These are phyloP conservation scores for Drosophila simulans DNA, from an alignment of 1,140 invertebrate genomes.

Conservation along the genomic window DNA sequence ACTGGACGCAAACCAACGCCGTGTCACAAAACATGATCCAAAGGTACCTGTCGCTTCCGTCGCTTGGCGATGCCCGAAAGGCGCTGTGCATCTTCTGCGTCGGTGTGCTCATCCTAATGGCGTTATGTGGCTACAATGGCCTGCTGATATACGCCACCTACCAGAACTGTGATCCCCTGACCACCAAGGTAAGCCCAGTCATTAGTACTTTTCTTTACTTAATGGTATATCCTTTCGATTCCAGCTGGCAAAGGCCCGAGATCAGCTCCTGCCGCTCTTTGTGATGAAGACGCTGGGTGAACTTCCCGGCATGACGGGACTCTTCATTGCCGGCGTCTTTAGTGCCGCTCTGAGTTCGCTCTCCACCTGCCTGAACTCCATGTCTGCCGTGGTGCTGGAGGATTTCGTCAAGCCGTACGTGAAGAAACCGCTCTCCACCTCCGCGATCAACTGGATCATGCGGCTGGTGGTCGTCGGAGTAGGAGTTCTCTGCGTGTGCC, in stretches of 20 bases:
- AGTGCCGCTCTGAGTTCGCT: slow-evolving; percentile 90
- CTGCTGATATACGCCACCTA: slow-evolving; percentile 91
- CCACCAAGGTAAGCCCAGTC: slow-evolving; percentile 85
- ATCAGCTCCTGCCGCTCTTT: slow-evolving; percentile 87
- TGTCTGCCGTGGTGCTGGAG: slow-evolving; percentile 91
- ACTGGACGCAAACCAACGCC: slow-evolving; percentile 90
- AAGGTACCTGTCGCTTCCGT: slow-evolving; percentile 88
- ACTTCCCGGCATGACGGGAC: slow-evolving; percentile 87
- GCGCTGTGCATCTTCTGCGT: slow-evolving; percentile 87
- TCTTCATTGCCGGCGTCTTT: slow-evolving; percentile 90
- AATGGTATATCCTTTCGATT: slow-evolving; percentile 14
- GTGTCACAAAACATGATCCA: slow-evolving; percentile 93
- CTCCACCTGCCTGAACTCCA: slow-evolving; percentile 92
- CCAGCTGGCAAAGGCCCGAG: slow-evolving; percentile 86
- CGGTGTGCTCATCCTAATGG: slow-evolving; percentile 86
- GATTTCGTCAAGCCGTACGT: slow-evolving; percentile 87
- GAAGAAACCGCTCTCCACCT: slow-evolving; percentile 85
- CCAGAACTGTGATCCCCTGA: slow-evolving; percentile 90
- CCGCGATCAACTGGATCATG: slow-evolving; percentile 86
- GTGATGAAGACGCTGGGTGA: slow-evolving; percentile 88
- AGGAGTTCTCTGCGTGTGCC: slow-evolving; percentile 85
- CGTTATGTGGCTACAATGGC: slow-evolving; percentile 89
- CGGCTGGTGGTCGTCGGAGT: slow-evolving; percentile 86
- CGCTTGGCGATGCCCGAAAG: slow-evolving; percentile 87
- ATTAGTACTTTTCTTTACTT: not conserved